Percentiles rank a stretch among this genome's conserved stretches.
Conservation (phyloP, 2,888 invertebrate genomes). For the Desoria tigrina region DNA sequence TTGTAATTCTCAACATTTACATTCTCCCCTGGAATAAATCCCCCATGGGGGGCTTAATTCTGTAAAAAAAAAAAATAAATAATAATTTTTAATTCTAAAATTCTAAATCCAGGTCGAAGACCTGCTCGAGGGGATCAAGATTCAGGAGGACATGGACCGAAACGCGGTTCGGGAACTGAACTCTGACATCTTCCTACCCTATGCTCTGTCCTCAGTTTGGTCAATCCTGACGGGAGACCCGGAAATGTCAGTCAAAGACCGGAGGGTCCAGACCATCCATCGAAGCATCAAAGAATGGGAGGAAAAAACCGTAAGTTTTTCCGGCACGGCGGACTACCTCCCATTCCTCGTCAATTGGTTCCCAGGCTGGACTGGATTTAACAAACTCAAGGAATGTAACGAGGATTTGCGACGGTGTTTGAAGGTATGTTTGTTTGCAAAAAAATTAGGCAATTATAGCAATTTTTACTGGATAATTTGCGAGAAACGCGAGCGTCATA, state of each 20-base stretch:
- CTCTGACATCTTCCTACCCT: conserved; percentile 4
- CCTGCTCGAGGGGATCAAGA: neutral
- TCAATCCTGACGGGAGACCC: neutral
- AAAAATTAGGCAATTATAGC: no score
- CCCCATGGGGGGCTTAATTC: no score
- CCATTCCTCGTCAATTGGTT: conserved; percentile 12
- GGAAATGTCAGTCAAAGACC: conserved; percentile 1
- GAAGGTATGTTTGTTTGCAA: conserved; percentile 1
- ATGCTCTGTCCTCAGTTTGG: conserved; percentile 13
- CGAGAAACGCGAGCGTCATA: no score
- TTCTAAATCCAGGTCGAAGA: no score
- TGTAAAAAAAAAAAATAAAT: no score
- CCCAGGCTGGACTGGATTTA: conserved; percentile 9
- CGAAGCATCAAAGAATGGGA: conserved; percentile 9
- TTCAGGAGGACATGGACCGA: conserved; percentile 1
- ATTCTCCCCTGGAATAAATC: no score
- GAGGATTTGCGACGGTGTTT: conserved; percentile 2
- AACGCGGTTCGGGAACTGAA: neutral
- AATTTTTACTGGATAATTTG: no score
- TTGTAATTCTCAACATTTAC: no score
- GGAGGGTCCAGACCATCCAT: conserved; percentile 6
- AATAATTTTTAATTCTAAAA: no score
- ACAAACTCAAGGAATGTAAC: conserved; percentile 14
- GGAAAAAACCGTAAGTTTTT: neutral
- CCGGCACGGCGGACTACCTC: neutral